Evolutionary conservation across 1,140 invertebrate species (phyloP).

Genomic region (Kradibia gibbosae): DNA sequence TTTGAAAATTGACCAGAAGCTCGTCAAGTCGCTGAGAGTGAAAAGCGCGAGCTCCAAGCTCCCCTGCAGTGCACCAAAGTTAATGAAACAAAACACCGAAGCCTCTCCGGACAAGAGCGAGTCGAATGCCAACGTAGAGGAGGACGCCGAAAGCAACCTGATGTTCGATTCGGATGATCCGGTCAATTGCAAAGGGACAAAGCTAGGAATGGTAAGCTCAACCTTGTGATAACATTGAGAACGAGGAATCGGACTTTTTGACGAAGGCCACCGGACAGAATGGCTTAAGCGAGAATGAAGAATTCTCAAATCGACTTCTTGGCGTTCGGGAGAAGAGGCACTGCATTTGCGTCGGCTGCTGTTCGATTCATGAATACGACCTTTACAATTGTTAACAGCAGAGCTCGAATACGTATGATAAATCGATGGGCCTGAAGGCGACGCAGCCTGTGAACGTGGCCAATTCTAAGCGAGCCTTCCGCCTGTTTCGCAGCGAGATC

Average conservation of each 20-base stretch:
- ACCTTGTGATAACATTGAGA: too few species aligned
- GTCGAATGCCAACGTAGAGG: background rate
- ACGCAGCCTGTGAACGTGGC: conserved; percentile 70
- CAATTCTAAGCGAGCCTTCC: conserved; percentile 65
- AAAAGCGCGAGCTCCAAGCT: background rate
- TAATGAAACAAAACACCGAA: conserved; percentile 15
- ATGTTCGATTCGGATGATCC: conserved; percentile 45
- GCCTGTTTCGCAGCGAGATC: conserved; percentile 63
- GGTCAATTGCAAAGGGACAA: background rate
- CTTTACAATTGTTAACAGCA: too few species aligned
- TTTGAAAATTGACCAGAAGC: conserved; percentile 30
- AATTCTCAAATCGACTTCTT: too few species aligned
- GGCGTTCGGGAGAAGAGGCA: too few species aligned
- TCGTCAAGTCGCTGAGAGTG: background rate
- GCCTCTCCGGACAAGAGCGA: background rate
- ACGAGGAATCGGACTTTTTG: too few species aligned
- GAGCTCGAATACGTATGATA: background rate
- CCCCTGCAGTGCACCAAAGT: background rate
- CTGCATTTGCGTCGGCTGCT: too few species aligned
- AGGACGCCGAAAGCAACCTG: background rate
- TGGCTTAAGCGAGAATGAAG: too few species aligned
- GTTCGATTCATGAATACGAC: too few species aligned
- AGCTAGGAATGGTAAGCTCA: background rate
- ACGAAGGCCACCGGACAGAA: too few species aligned
- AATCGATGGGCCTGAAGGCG: conserved; percentile 55